phyloP scores from a whole-genome alignment of 1,140 invertebrate genomes.

The Steinernema feltiae region DNA sequence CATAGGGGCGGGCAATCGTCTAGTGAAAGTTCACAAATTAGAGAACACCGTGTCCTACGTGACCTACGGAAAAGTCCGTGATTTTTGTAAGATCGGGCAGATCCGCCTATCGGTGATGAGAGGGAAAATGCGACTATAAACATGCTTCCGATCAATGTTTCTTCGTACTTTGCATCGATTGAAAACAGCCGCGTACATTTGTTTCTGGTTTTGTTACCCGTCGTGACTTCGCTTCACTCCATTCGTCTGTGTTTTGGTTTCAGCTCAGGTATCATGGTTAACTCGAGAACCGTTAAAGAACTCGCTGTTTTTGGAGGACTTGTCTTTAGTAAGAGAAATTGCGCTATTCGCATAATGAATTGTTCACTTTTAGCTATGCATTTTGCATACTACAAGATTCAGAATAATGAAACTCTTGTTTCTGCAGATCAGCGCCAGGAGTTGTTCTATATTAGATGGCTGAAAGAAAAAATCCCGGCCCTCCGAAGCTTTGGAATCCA shows the following conservation, averaged over 20 bases:
- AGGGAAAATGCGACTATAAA: no score
- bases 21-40: no score
- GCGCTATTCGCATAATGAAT: not conserved
- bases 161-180: not conserved
- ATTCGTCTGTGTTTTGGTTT: not conserved
- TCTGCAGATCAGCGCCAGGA: not conserved
- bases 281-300: not conserved
- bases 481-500: not conserved
- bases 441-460: not conserved
- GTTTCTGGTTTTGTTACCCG: not conserved
- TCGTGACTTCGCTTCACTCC: not conserved
- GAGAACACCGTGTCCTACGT: no score
- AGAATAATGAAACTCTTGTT: not conserved
- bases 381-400: slow-evolving; percentile 1
- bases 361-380: not conserved
- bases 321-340: not conserved
- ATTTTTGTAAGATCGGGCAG: no score
- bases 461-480: not conserved
- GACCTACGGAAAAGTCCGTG: no score
- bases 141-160: no score
- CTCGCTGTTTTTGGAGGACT: slow-evolving; percentile 1
- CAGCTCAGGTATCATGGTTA: not conserved
- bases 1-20: no score
- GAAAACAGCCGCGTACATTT: not conserved
- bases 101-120: no score